Conservation (phyloP, 2,888 invertebrate genomes). For the Drosophila robusta region DNA sequence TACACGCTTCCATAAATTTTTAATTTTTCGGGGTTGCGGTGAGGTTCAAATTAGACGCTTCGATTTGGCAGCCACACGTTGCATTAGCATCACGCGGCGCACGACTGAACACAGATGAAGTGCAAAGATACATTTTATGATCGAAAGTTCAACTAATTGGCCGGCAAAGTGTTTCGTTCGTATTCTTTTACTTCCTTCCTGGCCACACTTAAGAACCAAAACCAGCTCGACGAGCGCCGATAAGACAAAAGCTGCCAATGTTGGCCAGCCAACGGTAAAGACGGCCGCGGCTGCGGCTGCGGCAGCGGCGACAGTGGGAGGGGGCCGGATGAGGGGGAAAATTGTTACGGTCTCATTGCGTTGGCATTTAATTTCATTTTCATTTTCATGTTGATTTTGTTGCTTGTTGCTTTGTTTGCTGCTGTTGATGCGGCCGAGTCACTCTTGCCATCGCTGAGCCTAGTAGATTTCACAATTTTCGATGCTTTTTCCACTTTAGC, state of each 20-base stretch:
- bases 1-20: slow-evolving; percentile 15
- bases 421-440: slow-evolving; percentile 26
- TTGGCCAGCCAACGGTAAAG: slow-evolving; percentile 3
- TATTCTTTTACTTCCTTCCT: slow-evolving; percentile 9
- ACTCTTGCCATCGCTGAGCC: slow-evolving; percentile 22
- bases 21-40: slow-evolving; percentile 50
- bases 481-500: slow-evolving; percentile 51
- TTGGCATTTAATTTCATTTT: slow-evolving; percentile 71
- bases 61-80: slow-evolving; percentile 23
- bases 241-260: background rate
- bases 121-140: background rate
- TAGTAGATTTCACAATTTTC: slow-evolving; percentile 61
- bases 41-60: slow-evolving; percentile 51
- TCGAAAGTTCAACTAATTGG: slow-evolving; percentile 16
- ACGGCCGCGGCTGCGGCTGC: background rate
- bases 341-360: slow-evolving; percentile 76
- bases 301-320: background rate
- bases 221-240: background rate
- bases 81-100: slow-evolving; percentile 52
- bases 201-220: slow-evolving; percentile 26
- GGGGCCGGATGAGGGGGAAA: slow-evolving; percentile 40
- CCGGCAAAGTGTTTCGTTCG: slow-evolving; percentile 4
- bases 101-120: slow-evolving; percentile 39
- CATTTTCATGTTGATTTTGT: slow-evolving; percentile 61
- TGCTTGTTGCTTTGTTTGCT: slow-evolving; percentile 6